These are phyloP conservation scores for Papio anubis DNA, from an alignment of 2,113 vertebrate species.

Conservation along the genomic window DNA sequence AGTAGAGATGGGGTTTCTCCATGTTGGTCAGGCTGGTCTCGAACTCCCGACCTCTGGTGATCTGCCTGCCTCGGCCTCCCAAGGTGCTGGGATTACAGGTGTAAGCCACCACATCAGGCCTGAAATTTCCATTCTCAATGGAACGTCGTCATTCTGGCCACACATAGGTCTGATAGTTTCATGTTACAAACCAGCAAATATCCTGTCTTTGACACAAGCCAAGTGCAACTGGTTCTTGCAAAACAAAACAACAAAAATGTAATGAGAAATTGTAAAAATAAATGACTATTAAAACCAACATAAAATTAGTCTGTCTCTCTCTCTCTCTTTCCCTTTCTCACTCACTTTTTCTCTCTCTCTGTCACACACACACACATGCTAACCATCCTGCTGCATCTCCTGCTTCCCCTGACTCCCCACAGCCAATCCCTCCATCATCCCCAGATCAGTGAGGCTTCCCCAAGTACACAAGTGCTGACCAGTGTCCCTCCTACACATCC, in stretches of 20 bases:
- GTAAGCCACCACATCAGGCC: no score
- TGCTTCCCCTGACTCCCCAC: neutral
- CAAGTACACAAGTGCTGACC: neutral
- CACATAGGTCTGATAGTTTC: neutral
- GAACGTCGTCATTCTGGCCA: neutral
- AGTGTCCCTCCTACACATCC: neutral
- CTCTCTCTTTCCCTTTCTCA: neutral
- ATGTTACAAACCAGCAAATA: neutral
- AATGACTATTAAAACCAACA: neutral
- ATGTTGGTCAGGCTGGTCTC: no score
- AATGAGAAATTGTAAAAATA: neutral
- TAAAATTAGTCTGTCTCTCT: neutral
- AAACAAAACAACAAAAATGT: neutral
- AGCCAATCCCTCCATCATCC: neutral
- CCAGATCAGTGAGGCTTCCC: neutral
- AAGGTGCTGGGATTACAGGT: no score
- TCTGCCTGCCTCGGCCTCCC: no score
- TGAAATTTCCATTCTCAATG: conserved; percentile 9
- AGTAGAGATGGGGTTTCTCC: no score
- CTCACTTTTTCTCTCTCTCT: neutral
- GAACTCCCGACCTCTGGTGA: no score
- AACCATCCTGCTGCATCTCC: neutral
- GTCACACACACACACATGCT: neutral
- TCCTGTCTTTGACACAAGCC: neutral
- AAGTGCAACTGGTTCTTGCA: neutral